Evolutionary conservation across 2,888 invertebrate genomes (phyloP), one percentile per base, ranked within the genome.

Genomic region (Oscheius sp.): DNA sequence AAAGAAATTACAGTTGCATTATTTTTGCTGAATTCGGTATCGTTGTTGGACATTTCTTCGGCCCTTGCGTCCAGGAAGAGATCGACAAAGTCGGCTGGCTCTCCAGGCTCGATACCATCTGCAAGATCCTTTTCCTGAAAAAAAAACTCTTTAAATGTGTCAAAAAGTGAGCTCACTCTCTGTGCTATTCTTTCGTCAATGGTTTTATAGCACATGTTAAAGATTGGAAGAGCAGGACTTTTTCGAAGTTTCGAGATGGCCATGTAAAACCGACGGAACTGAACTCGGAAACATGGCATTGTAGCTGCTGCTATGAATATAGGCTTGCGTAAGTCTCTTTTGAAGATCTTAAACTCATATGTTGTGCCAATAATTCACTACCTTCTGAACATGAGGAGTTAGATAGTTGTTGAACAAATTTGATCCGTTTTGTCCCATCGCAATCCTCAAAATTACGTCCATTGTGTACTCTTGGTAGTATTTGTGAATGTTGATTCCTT

Each of bases 391-490:
- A 35, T 60, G 59, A 2, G 58, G 57, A 1, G 73, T 13, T 47
- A 74, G 62, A 2, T 77, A 79, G 57, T 82, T 83, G 21, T 76
- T 55, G 74, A 82, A 80, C 74, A 81, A 71, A 11, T 70, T 58
- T 0, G 79, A 74, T 33, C 76, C 77, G 3, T 73, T 74, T 33
- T 82, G 83, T 1, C 86, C 91, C 65, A 92, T 87, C 0, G 91
- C 92, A 80, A 91, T 90, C 33, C 90, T 89, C 9, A 90, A 89
- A 70, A 92, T 92, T 1, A 91, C 90, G 76, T 92, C 91, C 76
- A 92, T 89, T 1, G 92, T 91, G 33, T 91, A 86, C 1, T 90
- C 90, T 83, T 91, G 91, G 76, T 90, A 90, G 75, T 78, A 80
- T 35, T 84, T 86, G 76, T 90, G 89, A 48, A 91, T 89, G 73